phyloP scores from a whole-genome alignment of 2,888 invertebrate species.

The Drosophila niveifrons region DNA sequence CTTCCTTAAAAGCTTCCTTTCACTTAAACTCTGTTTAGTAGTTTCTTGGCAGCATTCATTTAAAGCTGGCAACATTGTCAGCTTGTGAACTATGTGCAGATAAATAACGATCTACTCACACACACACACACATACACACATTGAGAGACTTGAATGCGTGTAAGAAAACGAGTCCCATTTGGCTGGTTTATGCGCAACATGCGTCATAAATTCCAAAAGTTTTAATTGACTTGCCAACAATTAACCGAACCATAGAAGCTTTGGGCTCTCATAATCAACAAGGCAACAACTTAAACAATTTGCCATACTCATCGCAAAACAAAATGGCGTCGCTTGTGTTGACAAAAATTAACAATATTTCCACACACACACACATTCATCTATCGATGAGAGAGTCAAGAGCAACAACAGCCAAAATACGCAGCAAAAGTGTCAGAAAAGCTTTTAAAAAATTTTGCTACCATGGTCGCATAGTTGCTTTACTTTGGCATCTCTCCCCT shows the following conservation, averaged over 20 bases:
- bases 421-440: conserved; percentile 61
- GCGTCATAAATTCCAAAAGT: conserved; percentile 45
- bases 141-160: neutral
- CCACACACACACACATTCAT: conserved; percentile 18
- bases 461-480: conserved; percentile 12
- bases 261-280: conserved; percentile 33
- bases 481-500: neutral
- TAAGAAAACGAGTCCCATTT: conserved; percentile 21
- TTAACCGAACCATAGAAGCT: conserved; percentile 32
- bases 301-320: conserved; percentile 30
- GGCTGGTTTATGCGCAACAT: conserved; percentile 41
- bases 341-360: conserved; percentile 57
- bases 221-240: conserved; percentile 51
- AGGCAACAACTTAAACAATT: conserved; percentile 54
- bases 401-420: conserved; percentile 23
- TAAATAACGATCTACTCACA: conserved; percentile 7
- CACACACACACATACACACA: conserved; percentile 9
- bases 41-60: neutral
- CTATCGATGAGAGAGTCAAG: conserved; percentile 48
- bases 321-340: conserved; percentile 53
- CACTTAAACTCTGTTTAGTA: neutral
- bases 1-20: neutral
- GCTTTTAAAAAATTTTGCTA: conserved; percentile 63
- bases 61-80: conserved; percentile 3
- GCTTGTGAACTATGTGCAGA: neutral